Evolutionary conservation across 1,140 invertebrate genomes (phyloP), one percentile per base, ranked within the genome.

Genomic region (Rhopalosiphum padi): DNA sequence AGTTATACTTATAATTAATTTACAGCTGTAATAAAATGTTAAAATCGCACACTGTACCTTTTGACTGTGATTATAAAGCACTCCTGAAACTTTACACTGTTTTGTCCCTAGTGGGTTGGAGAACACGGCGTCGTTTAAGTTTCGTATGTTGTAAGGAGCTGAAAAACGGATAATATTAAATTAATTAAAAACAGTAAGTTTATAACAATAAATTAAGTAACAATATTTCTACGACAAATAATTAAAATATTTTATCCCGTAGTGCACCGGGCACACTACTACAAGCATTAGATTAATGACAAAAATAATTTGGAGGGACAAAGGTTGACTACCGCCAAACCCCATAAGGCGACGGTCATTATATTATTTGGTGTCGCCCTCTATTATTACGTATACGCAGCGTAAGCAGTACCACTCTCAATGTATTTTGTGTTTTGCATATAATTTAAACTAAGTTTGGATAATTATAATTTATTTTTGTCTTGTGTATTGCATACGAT

Each of bases 41-140:
- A 90, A 90, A 68, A 51, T 90, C 11, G 25, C 53, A 37, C 37
- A 90, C 88, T 23, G 18, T 91, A 93, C 91, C 82, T 93, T 93
- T 93, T 93, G 91, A 55, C 91, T 93, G 82, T 93, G 91, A 25
- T 93, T 86, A 35, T 93, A 93, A 30, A 85, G 35, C 35, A 93
- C 91, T 86, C 91, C 91, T 8, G 91, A 83, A 85, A 93, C 91
- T 85, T 41, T 93, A 93, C 91, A 93, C 30, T 83, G 91, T 86
- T 55, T 93, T 22, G 91, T 93, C 85, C 91, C 91, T 21, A 93
- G 46, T 5, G 91, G 91, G 4, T 86, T 86, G 23, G 91, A 48
- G 48, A 93, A 93, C 15, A 55, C 91, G 11, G 91, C 91, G 30
- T 93, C 91, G 23, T 93, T 93, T 35, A 93, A 55, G 82, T 83